A percentile compares a stretch with the other conserved stretches of the same genome.
These are phyloP conservation scores for Strigamia transsilvanica DNA, from an alignment of 2,888 invertebrate species.

Conservation along the genomic window DNA sequence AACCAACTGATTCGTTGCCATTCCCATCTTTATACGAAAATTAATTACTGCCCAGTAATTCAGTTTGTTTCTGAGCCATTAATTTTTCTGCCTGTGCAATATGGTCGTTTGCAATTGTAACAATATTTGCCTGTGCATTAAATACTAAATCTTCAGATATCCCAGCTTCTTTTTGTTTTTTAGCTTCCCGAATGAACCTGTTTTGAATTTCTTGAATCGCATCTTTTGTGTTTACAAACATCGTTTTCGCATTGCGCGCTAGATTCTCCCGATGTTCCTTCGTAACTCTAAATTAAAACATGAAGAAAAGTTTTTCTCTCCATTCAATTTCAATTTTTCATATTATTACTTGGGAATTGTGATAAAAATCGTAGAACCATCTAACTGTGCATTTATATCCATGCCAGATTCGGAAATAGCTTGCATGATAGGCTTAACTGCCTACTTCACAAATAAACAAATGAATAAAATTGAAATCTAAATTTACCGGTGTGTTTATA, in stretches of 20 bases:
- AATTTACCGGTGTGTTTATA: neutral
- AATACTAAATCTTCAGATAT: constrained; percentile 50
- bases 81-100: constrained; percentile 73
- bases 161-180: constrained; percentile 71
- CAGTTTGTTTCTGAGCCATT: constrained; percentile 76
- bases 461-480: neutral
- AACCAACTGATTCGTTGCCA: constrained; percentile 74
- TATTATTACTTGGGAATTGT: constrained; percentile 80
- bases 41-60: constrained; percentile 68
- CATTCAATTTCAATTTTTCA: neutral
- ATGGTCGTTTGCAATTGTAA: constrained; percentile 74
- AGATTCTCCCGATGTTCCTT: constrained; percentile 89
- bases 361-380: constrained; percentile 87
- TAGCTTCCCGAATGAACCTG: constrained; percentile 75
- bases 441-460: constrained; percentile 62
- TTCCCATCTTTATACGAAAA: constrained; percentile 74
- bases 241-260: constrained; percentile 83
- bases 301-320: neutral
- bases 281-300: constrained; percentile 73
- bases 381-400: constrained; percentile 93
- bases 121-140: constrained; percentile 69
- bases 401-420: constrained; percentile 82
- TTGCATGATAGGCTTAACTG: constrained; percentile 79
- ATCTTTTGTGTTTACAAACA: constrained; percentile 82
- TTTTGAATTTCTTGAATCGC: constrained; percentile 79